Conservation (phyloP, 2,113 vertebrate genomes). For the Nipponia nippon region DNA sequence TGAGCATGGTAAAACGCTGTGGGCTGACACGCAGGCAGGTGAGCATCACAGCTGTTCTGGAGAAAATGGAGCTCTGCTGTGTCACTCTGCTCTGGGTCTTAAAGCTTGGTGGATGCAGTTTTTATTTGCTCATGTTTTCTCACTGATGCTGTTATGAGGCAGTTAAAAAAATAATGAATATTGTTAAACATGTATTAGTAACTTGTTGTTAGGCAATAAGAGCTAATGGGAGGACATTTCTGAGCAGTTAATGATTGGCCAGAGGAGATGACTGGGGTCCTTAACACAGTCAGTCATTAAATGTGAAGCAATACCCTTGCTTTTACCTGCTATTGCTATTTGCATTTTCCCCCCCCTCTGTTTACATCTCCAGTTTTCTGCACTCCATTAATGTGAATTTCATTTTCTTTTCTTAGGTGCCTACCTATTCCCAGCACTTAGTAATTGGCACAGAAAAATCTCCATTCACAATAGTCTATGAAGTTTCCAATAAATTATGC, state of each 20-base stretch:
- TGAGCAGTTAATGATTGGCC: slow-evolving; percentile 31
- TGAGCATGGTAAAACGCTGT: background rate
- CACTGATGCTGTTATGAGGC: background rate
- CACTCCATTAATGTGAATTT: background rate
- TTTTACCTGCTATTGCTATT: background rate
- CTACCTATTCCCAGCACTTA: background rate
- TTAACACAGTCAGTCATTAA: slow-evolving; percentile 1
- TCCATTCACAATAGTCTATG: background rate
- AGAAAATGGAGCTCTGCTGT: background rate
- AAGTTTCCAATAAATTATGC: background rate
- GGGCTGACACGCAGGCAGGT: background rate
- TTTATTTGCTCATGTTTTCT: background rate
- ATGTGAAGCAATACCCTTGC: background rate
- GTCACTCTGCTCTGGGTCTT: background rate
- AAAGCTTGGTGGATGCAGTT: background rate
- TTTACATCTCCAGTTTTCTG: background rate
- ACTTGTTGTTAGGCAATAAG: slow-evolving; percentile 29
- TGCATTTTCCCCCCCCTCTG: background rate
- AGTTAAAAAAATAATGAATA: slow-evolving; percentile 15
- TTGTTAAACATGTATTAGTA: slow-evolving; percentile 14
- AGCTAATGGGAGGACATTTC: slow-evolving; percentile 25
- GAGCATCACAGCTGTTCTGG: background rate
- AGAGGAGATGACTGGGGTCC: background rate
- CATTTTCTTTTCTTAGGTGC: background rate
- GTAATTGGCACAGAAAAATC: background rate